Evolutionary conservation across 1,140 invertebrate species (phyloP), one percentile per base, ranked within the genome.

Genomic region (Pectinophora gossypiella): DNA sequence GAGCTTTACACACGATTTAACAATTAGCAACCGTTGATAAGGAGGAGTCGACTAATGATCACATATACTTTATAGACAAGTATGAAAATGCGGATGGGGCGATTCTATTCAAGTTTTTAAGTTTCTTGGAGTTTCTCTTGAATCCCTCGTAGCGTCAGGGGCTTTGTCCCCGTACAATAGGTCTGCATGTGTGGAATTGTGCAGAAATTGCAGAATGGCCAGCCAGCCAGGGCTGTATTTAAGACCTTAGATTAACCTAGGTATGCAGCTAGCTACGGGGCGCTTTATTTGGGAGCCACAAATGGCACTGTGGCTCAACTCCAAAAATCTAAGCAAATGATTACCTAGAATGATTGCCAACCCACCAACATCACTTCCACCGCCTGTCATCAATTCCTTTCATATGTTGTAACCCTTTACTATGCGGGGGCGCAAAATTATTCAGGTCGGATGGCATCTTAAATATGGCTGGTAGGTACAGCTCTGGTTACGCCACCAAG

Each of bases 101-200:
- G 64, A 51, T 68, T 59, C 56, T 56, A 67, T 74, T 71, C 62
- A 69, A 71, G 61, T 68, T 69, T 68, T 61, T 64, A 67, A 74
- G 66, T 68, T 68, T 56, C 64, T 72, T 59, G 48, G 68, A 74
- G 73, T 72, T 77, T 71, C 61, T 74, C 64, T 70, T 64, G 69
- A 70, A 66, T 71, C 65, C 59, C 59, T 68, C 66, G 61, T 68
- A 72, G 64, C 64, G 67, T 71, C 64, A 68, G 59, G 51, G 51
- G 65, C 71, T 70, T 85, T 85, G 81, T 85, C 69, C 73, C 54
- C 48, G 52, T 50, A 83, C 79, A 83, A 83, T 80, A 51, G 74
- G 19, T 44, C 44, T 57, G 68, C 70, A 70, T 79, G 65, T 77
- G 68, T 72, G 71, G 64, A 52, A 64, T 60, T 63, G 64, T 55